Evolutionary conservation across 2,797 vertebrate species (phyloP), one percentile per base, ranked within the genome.

Genomic region (Ibycter americanus): DNA sequence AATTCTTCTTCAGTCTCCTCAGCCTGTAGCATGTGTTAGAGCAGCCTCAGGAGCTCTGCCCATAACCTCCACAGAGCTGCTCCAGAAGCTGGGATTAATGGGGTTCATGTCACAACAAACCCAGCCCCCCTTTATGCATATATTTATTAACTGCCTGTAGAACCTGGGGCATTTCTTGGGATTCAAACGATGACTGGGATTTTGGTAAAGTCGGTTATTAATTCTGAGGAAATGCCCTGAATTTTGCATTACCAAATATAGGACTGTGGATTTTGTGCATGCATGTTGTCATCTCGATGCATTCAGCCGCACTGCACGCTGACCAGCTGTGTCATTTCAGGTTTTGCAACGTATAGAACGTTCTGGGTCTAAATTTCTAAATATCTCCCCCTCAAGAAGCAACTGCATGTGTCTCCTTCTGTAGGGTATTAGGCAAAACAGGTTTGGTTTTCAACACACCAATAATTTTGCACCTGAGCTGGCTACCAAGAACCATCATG

Each of bases 81-180:
- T 90, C 87, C 87, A 74, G 67, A 76, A 86, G 68, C 46, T 73
- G 63, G 56, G 32, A 27, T 68, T 58, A 47, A n/a, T n/a, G n/a
- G 89, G 59, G 46, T 82, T 38, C 36, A 7, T 38, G 42, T 78
- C 76, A 94, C 66, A 23, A 15, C 65, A 77, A 15, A 54, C 66
- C 72, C 51, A 81, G 32, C 16, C 27, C 13, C 15, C 6, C 23
- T 77, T 90, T 42, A 19, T 40, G 38, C 58, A 38, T 83, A 16
- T 93, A 86, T 96, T 93, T 96, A 89, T 78, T 82, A 93, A 19
- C 76, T 78, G 47, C 22, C 46, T 32, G 4, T 42, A 90, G 89
- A 76, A 91, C 59, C 72, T 52, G 17, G 54, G 19, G 17, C 59
- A 22, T 93, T 97, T 95, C 72, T 94, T 96, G 81, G 83, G 67